These are phyloP conservation scores for Cossypha polioptera DNA, from an alignment of 2,797 vertebrate genomes.

Conservation along the genomic window DNA sequence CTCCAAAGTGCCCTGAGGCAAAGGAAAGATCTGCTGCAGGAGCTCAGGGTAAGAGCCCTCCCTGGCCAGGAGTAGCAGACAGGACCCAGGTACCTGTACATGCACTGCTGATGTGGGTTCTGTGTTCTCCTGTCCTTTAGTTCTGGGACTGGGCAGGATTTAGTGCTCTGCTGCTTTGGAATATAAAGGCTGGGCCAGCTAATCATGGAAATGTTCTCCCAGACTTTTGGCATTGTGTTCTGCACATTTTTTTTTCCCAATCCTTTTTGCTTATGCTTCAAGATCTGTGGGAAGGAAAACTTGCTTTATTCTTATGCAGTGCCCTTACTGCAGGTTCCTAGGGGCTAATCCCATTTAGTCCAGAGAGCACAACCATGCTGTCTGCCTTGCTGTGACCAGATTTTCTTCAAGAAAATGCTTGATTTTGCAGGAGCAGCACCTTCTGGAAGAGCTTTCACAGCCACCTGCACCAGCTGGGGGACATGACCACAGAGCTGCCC, in stretches of 20 bases:
- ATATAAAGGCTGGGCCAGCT: neutral
- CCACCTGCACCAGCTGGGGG: conserved; percentile 67
- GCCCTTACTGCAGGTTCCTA: neutral
- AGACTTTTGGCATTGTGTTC: neutral
- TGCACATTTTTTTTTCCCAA: neutral
- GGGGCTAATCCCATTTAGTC: neutral
- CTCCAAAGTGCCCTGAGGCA: conserved; percentile 77
- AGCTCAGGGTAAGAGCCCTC: conserved; percentile 78
- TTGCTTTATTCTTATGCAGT: neutral
- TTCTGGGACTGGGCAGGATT: neutral
- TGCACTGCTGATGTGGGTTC: neutral
- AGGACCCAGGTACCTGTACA: no score
- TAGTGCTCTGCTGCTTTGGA: neutral
- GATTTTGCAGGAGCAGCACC: conserved; percentile 79
- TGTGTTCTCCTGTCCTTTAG: neutral
- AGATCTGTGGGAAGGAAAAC: neutral
- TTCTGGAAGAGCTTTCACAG: conserved; percentile 76
- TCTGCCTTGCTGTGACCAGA: neutral
- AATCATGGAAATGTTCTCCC: neutral
- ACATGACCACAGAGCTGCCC: neutral
- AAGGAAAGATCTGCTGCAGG: conserved; percentile 80
- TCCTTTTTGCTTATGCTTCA: neutral
- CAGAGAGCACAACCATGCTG: neutral
- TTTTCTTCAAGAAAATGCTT: neutral
- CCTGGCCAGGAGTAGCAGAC: neutral